phyloP scores from a whole-genome alignment of 2,888 invertebrate species.

The Eurois occulta region DNA sequence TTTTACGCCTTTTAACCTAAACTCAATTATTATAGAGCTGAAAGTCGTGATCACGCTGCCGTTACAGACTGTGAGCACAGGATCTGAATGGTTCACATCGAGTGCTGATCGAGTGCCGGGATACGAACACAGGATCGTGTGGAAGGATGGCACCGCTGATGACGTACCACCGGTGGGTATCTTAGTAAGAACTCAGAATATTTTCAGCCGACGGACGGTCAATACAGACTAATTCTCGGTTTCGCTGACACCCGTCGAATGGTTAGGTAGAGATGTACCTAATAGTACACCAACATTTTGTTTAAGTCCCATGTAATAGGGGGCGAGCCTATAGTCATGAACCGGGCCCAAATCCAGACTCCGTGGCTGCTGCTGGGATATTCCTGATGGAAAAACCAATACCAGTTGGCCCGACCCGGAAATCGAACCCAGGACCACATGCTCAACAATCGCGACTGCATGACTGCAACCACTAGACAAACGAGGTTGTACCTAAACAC shows the following conservation, averaged over 20 bases:
- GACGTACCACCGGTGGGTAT: conserved; percentile 68
- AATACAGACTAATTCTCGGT: background rate
- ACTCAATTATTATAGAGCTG: conserved; percentile 82
- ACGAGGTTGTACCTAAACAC: background rate
- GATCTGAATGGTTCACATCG: conserved; percentile 94
- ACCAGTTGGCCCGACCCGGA: background rate
- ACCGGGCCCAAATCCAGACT: background rate
- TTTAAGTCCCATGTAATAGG: background rate
- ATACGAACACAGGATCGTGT: conserved; percentile 93
- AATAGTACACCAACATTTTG: background rate
- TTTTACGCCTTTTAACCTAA: background rate
- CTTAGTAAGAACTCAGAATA: background rate
- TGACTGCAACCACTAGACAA: background rate
- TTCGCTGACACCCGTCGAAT: background rate
- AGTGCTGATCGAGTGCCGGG: conserved; percentile 90
- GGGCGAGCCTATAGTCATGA: background rate
- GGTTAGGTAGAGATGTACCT: background rate
- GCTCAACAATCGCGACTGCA: no score
- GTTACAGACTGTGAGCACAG: conserved; percentile 90
- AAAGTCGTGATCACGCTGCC: conserved; percentile 83
- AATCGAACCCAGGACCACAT: no score
- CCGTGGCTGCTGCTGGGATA: background rate
- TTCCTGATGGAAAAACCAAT: no score
- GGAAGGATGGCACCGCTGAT: conserved; percentile 90
- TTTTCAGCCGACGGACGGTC: background rate